These are phyloP conservation scores for Chaetophractus vellerosus DNA, from an alignment of 2,797 vertebrate species.

Conservation along the genomic window DNA sequence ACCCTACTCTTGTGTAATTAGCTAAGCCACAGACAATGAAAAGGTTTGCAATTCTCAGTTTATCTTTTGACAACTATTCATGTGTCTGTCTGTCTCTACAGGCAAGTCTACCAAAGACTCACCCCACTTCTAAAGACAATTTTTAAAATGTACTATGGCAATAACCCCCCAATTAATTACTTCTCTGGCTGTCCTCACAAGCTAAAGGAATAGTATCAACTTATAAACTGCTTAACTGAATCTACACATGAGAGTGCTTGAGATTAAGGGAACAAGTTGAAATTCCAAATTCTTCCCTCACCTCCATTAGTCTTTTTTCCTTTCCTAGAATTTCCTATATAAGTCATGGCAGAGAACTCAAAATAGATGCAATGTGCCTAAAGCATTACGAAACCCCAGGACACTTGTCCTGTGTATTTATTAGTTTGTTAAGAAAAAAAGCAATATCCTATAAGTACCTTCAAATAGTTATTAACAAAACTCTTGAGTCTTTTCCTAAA, in stretches of 20 bases:
- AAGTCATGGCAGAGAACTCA: slow-evolving; percentile 56
- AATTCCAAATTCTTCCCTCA: slow-evolving; percentile 24
- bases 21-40: slow-evolving; percentile 15
- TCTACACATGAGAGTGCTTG: background rate
- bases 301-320: background rate
- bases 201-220: background rate
- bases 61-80: background rate
- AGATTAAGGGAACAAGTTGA: background rate
- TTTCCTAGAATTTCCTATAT: slow-evolving; percentile 22
- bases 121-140: background rate
- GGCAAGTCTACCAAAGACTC: background rate
- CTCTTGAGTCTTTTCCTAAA: slow-evolving; percentile 51
- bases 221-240: background rate
- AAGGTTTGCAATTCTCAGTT: background rate
- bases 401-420: background rate
- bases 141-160: slow-evolving; percentile 26
- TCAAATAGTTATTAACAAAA: background rate
- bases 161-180: background rate
- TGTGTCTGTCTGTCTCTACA: background rate
- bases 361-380: background rate
- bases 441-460: background rate
- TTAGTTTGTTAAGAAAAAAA: slow-evolving; percentile 17
- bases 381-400: background rate
- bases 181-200: slow-evolving; percentile 26
- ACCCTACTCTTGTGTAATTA: background rate